These are phyloP conservation scores for Anoplophora glabripennis DNA, from an alignment of 1,140 invertebrate species.

Conservation along the genomic window DNA sequence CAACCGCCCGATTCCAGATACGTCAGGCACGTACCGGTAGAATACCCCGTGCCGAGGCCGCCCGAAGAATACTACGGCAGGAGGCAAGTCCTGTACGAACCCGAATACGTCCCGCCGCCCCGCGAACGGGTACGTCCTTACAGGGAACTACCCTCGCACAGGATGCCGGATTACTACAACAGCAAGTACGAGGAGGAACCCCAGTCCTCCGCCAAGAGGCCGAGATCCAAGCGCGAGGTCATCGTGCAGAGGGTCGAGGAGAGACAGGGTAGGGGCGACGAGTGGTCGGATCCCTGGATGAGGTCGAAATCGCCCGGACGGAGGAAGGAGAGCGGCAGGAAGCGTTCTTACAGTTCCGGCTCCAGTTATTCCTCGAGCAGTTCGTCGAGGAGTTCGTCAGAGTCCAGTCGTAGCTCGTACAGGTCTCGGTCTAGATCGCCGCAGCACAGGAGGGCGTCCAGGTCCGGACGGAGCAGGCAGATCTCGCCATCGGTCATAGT, in stretches of 20 bases:
- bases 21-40: constrained; percentile 41
- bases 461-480: constrained; percentile 28
- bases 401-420: constrained; percentile 49
- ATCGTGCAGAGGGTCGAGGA: constrained; percentile 11
- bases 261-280: constrained; percentile 62
- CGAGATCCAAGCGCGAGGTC: constrained; percentile 10
- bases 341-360: constrained; percentile 70
- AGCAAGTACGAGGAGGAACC: constrained; percentile 45
- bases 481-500: constrained; percentile 60
- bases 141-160: constrained; percentile 40
- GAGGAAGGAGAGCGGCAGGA: constrained; percentile 46
- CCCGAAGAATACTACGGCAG: constrained; percentile 42
- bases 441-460: constrained; percentile 41
- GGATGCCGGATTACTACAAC: constrained; percentile 42
- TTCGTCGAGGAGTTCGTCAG: constrained; percentile 45
- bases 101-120: constrained; percentile 41
- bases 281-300: constrained; percentile 95
- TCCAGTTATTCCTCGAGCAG: constrained; percentile 71
- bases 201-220: constrained; percentile 6
- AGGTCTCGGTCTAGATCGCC: constrained; percentile 55
- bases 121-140: constrained; percentile 48
- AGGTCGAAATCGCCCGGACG: constrained; percentile 65
- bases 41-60: constrained; percentile 35
- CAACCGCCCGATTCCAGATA: constrained; percentile 28
- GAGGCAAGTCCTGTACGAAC: constrained; percentile 44